Evolutionary conservation across 1,140 invertebrate species (phyloP).

Genomic region (Spodoptera litura): DNA sequence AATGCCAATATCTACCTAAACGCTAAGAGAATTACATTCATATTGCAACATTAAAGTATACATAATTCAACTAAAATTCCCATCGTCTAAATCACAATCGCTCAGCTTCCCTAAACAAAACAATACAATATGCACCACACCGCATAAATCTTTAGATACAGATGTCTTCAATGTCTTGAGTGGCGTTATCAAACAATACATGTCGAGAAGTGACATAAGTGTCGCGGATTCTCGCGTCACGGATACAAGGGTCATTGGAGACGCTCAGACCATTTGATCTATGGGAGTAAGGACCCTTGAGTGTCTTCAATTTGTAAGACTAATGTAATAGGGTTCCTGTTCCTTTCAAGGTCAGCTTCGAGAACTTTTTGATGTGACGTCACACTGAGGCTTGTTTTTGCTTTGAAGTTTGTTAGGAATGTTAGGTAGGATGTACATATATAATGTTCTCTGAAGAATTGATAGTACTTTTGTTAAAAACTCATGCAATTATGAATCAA

Average conservation of each 20-base stretch:
- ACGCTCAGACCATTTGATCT: background rate
- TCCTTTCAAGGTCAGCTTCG: background rate
- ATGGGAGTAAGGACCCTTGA: background rate
- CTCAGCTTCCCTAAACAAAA: background rate
- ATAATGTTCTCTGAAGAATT: no score
- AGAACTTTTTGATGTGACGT: background rate
- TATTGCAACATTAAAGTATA: no score
- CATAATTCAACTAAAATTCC: no score
- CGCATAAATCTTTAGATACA: background rate
- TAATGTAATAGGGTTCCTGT: background rate
- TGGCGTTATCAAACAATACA: constrained; percentile 4
- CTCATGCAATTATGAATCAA: no score
- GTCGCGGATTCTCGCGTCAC: background rate
- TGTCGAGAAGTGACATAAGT: background rate
- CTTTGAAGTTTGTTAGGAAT: no score
- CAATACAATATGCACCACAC: background rate
- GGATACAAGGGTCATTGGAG: constrained; percentile 13
- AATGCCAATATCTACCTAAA: no score
- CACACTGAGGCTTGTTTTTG: background rate
- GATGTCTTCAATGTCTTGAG: background rate
- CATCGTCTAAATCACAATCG: no score
- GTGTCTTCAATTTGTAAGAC: constrained; percentile 2
- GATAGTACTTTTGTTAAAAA: no score
- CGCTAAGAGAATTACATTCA: no score
- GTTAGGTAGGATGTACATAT: no score